These are phyloP conservation scores for Zosterops lateralis DNA, from an alignment of 2,113 vertebrate species.

Conservation along the genomic window DNA sequence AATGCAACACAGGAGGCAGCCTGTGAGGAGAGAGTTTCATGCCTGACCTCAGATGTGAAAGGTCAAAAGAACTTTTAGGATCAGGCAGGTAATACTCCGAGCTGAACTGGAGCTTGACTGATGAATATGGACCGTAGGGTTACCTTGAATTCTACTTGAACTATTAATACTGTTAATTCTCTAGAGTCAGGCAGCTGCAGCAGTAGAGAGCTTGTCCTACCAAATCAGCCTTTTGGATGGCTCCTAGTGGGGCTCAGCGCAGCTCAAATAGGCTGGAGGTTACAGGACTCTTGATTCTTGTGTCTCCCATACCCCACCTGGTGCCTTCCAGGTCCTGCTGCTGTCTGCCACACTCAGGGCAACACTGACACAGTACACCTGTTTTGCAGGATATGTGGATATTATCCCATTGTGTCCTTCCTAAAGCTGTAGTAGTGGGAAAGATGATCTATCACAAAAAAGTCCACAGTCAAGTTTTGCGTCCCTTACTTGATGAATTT, in stretches of 20 bases:
- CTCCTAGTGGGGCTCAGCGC: background rate
- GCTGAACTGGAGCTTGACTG: background rate
- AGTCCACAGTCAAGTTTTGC: background rate
- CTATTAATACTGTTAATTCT: background rate
- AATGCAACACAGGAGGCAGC: background rate
- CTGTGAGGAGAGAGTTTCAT: background rate
- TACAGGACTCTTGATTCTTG: background rate
- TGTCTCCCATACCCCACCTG: background rate
- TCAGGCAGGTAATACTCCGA: background rate
- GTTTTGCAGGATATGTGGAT: background rate
- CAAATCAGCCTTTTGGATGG: background rate
- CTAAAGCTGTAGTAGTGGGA: background rate
- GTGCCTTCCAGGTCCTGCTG: background rate
- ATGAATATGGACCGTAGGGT: background rate
- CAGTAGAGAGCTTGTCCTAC: background rate
- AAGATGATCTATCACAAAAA: background rate
- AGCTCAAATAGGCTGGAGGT: background rate
- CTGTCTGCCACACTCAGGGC: background rate
- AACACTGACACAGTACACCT: background rate
- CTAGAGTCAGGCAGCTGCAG: background rate
- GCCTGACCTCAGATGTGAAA: background rate
- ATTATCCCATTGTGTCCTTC: background rate
- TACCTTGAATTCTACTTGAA: background rate
- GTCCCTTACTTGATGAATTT: background rate
- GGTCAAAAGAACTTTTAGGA: background rate